phyloP scores from a whole-genome alignment of 2,888 invertebrate species.

The Drosophila prolongata region DNA sequence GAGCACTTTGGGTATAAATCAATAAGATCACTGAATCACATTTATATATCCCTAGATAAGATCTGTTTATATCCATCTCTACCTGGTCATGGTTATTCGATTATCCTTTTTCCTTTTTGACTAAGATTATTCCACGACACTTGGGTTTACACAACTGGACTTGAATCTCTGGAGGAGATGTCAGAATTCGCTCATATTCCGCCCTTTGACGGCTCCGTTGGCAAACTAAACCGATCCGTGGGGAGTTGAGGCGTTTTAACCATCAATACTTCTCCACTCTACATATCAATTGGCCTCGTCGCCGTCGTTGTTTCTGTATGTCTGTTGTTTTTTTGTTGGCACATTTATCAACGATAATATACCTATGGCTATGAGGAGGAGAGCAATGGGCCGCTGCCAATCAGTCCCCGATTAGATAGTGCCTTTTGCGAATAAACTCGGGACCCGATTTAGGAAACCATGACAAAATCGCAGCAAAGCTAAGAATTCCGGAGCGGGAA shows the following conservation, averaged over 20 bases:
- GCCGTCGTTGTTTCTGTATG: constrained; percentile 1
- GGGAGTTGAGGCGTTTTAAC: constrained; percentile 66
- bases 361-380: constrained; percentile 52
- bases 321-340: constrained; percentile 3
- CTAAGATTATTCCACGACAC: constrained; percentile 10
- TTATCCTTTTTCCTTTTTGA: constrained; percentile 16
- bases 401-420: constrained; percentile 66
- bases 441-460: constrained; percentile 17
- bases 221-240: constrained; percentile 65
- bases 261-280: constrained; percentile 58
- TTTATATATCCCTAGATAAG: background rate
- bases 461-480: constrained; percentile 9
- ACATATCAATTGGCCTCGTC: constrained; percentile 57
- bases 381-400: constrained; percentile 54
- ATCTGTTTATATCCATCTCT: background rate
- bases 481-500: constrained; percentile 17
- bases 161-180: constrained; percentile 11
- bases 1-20: background rate
- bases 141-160: constrained; percentile 7
- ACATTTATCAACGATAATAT: constrained; percentile 53
- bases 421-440: constrained; percentile 41
- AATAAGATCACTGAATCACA: background rate
- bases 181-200: constrained; percentile 60
- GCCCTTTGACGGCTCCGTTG: constrained; percentile 56
- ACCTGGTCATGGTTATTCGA: constrained; percentile 34